Evolutionary conservation across 53 echinoderm and acorn worm genomes (phyloP).

Genomic region (Hippasteria phrygiana): DNA sequence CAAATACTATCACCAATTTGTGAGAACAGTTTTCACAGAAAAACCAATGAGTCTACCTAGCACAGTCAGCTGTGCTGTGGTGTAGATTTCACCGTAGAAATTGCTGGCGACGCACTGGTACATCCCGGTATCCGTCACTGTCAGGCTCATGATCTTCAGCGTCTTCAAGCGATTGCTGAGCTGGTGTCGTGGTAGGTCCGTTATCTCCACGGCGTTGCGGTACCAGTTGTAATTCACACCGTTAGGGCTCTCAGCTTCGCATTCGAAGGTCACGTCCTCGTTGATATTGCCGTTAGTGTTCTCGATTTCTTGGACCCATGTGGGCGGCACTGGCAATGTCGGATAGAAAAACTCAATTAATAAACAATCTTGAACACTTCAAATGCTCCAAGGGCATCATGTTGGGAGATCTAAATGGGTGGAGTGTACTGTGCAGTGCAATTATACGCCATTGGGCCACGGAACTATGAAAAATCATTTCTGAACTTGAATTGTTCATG

Average conservation of each 20-base stretch:
- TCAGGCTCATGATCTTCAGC: conserved; percentile 58
- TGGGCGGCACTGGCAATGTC: conserved; percentile 78
- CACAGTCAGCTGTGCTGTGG: conserved; percentile 86
- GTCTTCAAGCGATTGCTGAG: conserved; percentile 66
- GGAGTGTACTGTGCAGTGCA: no score
- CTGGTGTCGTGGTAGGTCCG: conserved; percentile 20
- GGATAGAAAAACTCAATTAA: no score
- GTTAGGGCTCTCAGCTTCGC: conserved; percentile 72
- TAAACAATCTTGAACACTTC: no score
- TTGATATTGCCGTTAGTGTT: conserved; percentile 69
- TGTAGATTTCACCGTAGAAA: conserved; percentile 66
- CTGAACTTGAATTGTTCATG: no score
- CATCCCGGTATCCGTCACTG: conserved; percentile 80
- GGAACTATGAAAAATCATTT: no score
- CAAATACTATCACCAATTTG: background rate
- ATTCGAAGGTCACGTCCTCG: conserved; percentile 41
- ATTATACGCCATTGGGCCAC: no score
- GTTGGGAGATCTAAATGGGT: no score
- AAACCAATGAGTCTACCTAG: conserved; percentile 70
- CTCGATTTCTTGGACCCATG: conserved; percentile 66
- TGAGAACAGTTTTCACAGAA: background rate
- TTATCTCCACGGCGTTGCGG: conserved; percentile 60
- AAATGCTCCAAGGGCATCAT: no score
- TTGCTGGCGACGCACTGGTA: conserved; percentile 92
- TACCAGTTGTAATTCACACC: conserved; percentile 76